Evolutionary conservation across 1,140 invertebrate genomes (phyloP).

Genomic region (Vollenhovia emeryi): DNA sequence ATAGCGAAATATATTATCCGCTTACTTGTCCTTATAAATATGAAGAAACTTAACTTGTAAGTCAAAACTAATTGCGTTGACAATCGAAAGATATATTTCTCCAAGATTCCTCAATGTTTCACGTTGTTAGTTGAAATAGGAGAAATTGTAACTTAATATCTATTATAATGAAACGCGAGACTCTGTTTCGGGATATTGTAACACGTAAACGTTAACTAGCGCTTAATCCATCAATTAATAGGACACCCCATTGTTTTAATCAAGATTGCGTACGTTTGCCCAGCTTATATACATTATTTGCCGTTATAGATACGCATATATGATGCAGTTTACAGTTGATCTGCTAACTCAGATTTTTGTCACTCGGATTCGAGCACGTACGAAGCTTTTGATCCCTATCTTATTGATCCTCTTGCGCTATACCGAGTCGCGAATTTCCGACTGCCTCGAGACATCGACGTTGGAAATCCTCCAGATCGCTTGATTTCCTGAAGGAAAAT

Average conservation of each 20-base stretch:
- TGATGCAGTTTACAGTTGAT: conserved; percentile 21
- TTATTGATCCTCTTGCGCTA: conserved; percentile 32
- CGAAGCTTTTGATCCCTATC: conserved; percentile 47
- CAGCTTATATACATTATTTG: background rate
- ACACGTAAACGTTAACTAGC: background rate
- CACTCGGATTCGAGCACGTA: conserved; percentile 37
- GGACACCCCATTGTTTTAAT: background rate
- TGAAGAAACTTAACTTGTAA: background rate
- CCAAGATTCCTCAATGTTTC: background rate
- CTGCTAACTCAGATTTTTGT: conserved; percentile 42
- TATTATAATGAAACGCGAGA: background rate
- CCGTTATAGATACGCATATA: conserved; percentile 1
- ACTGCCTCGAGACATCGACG: conserved; percentile 71
- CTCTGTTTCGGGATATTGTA: background rate
- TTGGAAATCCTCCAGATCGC: conserved; percentile 77
- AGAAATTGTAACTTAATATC: background rate
- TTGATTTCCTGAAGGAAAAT: conserved; percentile 71
- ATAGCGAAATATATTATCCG: background rate
- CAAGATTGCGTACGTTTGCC: background rate
- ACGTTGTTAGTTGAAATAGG: background rate
- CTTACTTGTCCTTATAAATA: background rate
- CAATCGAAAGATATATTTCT: background rate
- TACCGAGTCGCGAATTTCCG: conserved; percentile 57
- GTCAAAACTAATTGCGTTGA: background rate
- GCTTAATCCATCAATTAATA: background rate